Evolutionary conservation across 1,140 invertebrate species (phyloP).

Genomic region (Cydia amplana): DNA sequence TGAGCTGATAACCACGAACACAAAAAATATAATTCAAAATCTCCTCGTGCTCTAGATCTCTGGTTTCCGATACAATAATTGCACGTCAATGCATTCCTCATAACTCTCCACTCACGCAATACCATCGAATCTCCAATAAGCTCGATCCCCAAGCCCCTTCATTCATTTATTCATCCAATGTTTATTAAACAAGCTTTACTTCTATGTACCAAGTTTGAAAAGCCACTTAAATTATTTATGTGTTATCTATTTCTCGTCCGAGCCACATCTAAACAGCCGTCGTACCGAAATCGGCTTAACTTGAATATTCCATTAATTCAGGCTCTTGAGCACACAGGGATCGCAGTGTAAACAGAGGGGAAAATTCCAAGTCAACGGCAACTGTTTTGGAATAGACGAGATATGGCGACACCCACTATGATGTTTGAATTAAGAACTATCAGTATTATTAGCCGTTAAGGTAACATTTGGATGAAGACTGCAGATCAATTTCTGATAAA

Average conservation of each 20-base stretch:
- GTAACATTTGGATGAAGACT: no score
- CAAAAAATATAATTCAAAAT: no score
- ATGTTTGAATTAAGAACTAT: conserved; percentile 3
- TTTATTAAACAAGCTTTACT: conserved; percentile 47
- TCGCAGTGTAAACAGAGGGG: conserved; percentile 58
- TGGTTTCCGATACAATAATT: neutral
- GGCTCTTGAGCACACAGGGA: conserved; percentile 55
- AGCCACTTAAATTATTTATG: conserved; percentile 44
- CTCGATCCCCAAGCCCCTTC: conserved; percentile 32
- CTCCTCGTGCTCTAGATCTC: no score
- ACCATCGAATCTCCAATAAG: conserved; percentile 12
- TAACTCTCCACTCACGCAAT: neutral
- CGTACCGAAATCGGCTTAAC: conserved; percentile 52
- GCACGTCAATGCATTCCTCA: neutral
- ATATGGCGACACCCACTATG: conserved; percentile 35
- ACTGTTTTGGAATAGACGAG: conserved; percentile 37
- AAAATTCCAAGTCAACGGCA: conserved; percentile 44
- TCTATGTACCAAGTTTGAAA: conserved; percentile 37
- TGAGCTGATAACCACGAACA: no score
- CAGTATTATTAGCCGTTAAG: neutral
- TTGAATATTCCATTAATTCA: conserved; percentile 66
- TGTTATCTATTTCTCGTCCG: conserved; percentile 36
- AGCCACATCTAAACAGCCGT: conserved; percentile 37
- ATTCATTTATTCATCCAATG: conserved; percentile 59
- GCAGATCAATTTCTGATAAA: no score